Conservation (phyloP, 2,888 invertebrate species). For the Periphyllus acericola region DNA sequence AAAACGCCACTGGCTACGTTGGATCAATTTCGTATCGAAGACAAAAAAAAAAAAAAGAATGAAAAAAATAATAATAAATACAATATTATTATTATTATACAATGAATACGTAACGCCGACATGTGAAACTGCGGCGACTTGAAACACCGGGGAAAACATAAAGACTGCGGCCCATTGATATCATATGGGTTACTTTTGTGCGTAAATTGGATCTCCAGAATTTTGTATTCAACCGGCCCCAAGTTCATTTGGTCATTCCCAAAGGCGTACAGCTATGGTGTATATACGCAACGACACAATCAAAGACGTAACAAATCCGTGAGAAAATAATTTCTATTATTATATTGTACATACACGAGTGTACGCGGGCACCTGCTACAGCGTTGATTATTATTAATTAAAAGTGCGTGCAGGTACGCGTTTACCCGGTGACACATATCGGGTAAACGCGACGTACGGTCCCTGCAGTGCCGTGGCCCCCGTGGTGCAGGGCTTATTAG, state of each 20-base stretch:
- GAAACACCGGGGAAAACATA: slow-evolving; percentile 46
- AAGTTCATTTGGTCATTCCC: slow-evolving; percentile 45
- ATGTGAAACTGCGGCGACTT: slow-evolving; percentile 60
- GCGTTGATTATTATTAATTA: too few species aligned
- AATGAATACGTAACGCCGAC: slow-evolving; percentile 49
- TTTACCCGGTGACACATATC: too few species aligned
- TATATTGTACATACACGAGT: neutral
- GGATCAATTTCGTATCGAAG: slow-evolving; percentile 53
- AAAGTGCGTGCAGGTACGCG: too few species aligned
- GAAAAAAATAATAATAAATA: slow-evolving; percentile 13
- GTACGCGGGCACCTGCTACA: too few species aligned
- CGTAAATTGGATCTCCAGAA: slow-evolving; percentile 52
- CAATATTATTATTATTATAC: slow-evolving; percentile 40
- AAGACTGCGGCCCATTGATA: slow-evolving; percentile 42
- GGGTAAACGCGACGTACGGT: too few species aligned
- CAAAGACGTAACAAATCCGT: slow-evolving; percentile 51
- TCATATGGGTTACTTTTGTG: slow-evolving; percentile 50
- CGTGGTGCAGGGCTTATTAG: too few species aligned
- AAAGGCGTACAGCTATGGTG: slow-evolving; percentile 18
- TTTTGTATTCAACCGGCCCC: slow-evolving; percentile 45
- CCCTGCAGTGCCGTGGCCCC: too few species aligned
- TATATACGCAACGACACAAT: neutral
- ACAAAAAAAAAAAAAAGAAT: slow-evolving; percentile 48
- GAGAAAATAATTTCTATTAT: slow-evolving; percentile 15
- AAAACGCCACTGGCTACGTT: slow-evolving; percentile 51